Evolutionary conservation across 1,140 invertebrate genomes (phyloP).

Genomic region (Heliothis virescens): DNA sequence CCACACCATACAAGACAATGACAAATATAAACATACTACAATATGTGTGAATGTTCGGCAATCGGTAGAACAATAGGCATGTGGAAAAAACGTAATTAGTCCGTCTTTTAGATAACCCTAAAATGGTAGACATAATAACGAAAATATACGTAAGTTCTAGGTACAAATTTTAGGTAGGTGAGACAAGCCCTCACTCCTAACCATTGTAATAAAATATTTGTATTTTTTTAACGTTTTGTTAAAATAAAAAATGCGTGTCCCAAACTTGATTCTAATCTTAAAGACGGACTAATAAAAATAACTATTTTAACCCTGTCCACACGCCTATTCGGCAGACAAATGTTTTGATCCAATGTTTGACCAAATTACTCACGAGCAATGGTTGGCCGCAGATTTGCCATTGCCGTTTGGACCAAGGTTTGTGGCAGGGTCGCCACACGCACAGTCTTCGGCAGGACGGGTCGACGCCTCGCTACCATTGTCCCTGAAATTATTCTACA

Average conservation of each 20-base stretch:
- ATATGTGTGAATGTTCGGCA: background rate
- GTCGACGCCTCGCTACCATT: conserved; percentile 85
- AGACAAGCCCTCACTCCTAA: too few species aligned
- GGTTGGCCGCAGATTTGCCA: conserved; percentile 74
- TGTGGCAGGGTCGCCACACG: conserved; percentile 64
- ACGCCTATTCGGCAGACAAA: conserved; percentile 9
- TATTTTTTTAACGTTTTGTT: too few species aligned
- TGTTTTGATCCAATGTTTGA: conserved; percentile 45
- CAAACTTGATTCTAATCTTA: too few species aligned
- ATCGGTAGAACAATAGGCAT: background rate
- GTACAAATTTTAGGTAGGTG: too few species aligned
- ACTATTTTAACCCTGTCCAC: too few species aligned
- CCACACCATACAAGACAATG: conserved; percentile 26
- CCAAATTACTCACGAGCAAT: conserved; percentile 79
- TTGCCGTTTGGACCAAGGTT: conserved; percentile 68
- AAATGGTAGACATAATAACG: too few species aligned
- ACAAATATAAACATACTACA: conserved; percentile 1
- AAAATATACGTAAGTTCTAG: too few species aligned
- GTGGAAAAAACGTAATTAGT: too few species aligned
- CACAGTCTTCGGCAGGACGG: conserved; percentile 77
- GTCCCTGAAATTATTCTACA: conserved; percentile 76
- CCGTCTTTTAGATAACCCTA: too few species aligned
- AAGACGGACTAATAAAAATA: too few species aligned
- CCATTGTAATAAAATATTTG: too few species aligned
- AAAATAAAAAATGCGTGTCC: too few species aligned